Percentiles rank a stretch among this genome's conserved stretches.
These are phyloP conservation scores for Hyperoodon ampullatus DNA, from an alignment of 2,113 vertebrate genomes.

Conservation along the genomic window DNA sequence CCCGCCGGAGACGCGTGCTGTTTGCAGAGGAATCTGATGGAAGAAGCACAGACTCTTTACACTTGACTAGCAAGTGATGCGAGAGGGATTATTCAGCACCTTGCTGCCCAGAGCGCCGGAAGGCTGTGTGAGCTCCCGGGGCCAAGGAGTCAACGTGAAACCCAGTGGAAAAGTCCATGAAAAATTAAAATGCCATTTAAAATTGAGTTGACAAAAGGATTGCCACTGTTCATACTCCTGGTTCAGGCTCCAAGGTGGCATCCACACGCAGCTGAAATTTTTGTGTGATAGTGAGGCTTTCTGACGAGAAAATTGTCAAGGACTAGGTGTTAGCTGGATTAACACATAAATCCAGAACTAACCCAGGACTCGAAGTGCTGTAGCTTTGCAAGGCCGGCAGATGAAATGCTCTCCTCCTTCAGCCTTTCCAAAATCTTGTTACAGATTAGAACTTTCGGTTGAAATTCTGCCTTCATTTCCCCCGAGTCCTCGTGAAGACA, in stretches of 20 bases:
- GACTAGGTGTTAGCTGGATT: constrained; percentile 65
- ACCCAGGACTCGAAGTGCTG: constrained; percentile 56
- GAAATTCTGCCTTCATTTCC: rapidly evolving
- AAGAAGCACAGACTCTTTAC: constrained; percentile 78
- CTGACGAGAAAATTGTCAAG: constrained; percentile 54
- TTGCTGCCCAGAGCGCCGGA: constrained; percentile 59
- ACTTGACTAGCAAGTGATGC: constrained; percentile 68
- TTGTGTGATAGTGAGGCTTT: constrained; percentile 37
- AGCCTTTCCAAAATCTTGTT: neutral
- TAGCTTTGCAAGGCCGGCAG: constrained; percentile 20
- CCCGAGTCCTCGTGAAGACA: rapidly evolving
- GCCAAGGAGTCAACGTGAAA: neutral
- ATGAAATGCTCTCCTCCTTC: rapidly evolving
- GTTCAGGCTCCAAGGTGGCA: neutral
- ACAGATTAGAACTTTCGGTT: neutral
- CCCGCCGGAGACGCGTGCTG: constrained; percentile 59
- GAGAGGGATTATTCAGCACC: constrained; percentile 72
- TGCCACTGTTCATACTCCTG: neutral
- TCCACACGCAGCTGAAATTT: neutral
- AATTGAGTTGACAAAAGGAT: constrained; percentile 64
- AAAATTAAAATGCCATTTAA: constrained; percentile 67
- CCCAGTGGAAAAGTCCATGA: neutral
- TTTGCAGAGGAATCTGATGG: constrained; percentile 76
- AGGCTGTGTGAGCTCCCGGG: constrained; percentile 44
- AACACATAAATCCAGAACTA: constrained; percentile 67